phyloP scores from a whole-genome alignment of 2,888 invertebrate species.

The Napeogenes sylphis region DNA sequence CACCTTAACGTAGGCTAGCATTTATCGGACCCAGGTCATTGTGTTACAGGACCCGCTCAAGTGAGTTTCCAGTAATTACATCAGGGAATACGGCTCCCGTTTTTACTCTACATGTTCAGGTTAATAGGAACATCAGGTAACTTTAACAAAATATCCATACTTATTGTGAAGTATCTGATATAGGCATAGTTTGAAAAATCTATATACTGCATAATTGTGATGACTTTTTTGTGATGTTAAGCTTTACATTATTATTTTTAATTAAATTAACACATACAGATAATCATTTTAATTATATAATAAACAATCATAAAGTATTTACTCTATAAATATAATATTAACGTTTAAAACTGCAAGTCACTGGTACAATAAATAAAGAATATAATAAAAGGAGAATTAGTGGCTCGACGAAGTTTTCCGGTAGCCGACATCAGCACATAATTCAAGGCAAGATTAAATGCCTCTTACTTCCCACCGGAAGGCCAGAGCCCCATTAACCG shows the following conservation, averaged over 20 bases:
- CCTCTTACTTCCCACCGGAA: slow-evolving; percentile 67
- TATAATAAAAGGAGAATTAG: slow-evolving; percentile 62
- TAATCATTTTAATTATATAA: not conserved
- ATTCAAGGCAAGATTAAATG: slow-evolving; percentile 73
- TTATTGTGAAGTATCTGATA: not conserved
- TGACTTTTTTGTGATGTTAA: not conserved
- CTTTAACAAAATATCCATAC: slow-evolving; percentile 9
- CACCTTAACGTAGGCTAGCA: slow-evolving; percentile 20
- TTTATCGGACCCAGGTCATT: slow-evolving; percentile 62
- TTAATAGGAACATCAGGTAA: slow-evolving; percentile 31
- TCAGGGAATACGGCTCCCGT: slow-evolving; percentile 66
- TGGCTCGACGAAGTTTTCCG: slow-evolving; percentile 66
- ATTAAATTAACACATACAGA: not conserved
- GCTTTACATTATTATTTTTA: not conserved
- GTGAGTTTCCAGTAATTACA: slow-evolving; percentile 66
- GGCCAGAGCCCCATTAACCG: slow-evolving; percentile 64
- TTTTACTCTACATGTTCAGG: slow-evolving; percentile 48
- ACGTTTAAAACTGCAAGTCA: not conserved
- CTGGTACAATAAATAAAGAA: slow-evolving; percentile 15
- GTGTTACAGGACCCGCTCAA: slow-evolving; percentile 63
- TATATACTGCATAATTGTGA: not conserved
- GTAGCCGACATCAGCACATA: slow-evolving; percentile 70
- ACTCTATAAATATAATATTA: not conserved
- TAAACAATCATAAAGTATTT: not conserved
- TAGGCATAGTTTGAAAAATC: not conserved